These are phyloP conservation scores for Leptopilina myrica DNA, from an alignment of 2,888 invertebrate genomes.

Conservation along the genomic window DNA sequence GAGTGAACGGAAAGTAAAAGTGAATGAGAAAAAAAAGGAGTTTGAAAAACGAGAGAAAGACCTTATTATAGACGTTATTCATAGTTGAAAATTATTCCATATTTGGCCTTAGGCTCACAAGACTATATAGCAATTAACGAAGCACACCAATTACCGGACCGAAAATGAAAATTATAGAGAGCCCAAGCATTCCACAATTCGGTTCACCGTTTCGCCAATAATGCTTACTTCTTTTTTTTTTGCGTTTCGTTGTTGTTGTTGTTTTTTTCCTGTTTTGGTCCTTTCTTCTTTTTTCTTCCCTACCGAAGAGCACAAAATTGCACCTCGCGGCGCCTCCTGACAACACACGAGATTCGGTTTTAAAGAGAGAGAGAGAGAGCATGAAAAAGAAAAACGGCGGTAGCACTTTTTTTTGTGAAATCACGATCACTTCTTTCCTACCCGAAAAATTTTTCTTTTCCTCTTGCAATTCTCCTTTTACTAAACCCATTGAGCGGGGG, in stretches of 20 bases:
- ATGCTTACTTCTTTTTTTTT: conserved; percentile 32
- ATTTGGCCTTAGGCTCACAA: conserved; percentile 55
- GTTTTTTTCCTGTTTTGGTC: conserved; percentile 1
- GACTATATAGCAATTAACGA: conserved; percentile 66
- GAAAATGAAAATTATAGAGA: conserved; percentile 72
- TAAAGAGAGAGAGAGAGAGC: neutral
- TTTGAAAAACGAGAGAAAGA: conserved; percentile 33
- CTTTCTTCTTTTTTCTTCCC: neutral
- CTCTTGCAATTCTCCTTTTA: neutral
- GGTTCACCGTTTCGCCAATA: conserved; percentile 28
- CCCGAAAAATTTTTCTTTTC: neutral
- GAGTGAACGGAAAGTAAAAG: neutral
- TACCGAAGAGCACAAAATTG: conserved; percentile 39
- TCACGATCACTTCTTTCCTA: neutral
- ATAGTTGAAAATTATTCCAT: conserved; percentile 42
- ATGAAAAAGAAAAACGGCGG: conserved; percentile 29
- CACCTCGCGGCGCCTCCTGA: conserved; percentile 17
- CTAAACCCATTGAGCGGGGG: no score
- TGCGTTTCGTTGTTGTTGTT: no score
- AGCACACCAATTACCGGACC: conserved; percentile 67
- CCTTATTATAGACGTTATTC: conserved; percentile 7
- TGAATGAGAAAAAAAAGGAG: neutral
- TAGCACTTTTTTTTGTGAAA: conserved; percentile 29
- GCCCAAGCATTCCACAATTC: conserved; percentile 24
- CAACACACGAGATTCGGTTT: conserved; percentile 16